Percentiles rank a stretch among this genome's conserved stretches.
Conservation (phyloP, 64 coral and sea anemone genomes). For the Platygyra sinensis region DNA sequence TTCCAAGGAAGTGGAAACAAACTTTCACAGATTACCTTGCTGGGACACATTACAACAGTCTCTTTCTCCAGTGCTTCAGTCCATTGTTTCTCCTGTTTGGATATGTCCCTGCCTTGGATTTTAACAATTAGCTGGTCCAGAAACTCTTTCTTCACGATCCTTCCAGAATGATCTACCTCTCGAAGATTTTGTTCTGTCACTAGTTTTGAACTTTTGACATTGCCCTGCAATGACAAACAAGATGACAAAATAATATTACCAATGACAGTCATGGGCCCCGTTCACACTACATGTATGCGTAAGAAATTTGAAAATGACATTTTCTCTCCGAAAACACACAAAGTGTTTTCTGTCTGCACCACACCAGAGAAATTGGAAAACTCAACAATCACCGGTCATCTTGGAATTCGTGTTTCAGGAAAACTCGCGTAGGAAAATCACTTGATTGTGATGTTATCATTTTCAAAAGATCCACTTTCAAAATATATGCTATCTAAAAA, state of each 20-base stretch:
- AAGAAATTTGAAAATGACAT: too few species aligned
- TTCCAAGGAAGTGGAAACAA: too few species aligned
- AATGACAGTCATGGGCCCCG: neutral
- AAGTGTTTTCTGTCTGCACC: too few species aligned
- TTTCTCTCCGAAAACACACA: too few species aligned
- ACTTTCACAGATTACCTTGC: neutral
- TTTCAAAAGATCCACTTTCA: too few species aligned
- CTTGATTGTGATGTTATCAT: too few species aligned
- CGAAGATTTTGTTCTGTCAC: neutral
- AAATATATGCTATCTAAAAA: too few species aligned
- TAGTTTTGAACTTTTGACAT: constrained; percentile 29
- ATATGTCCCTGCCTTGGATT: neutral
- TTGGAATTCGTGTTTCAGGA: too few species aligned
- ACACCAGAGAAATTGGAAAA: too few species aligned
- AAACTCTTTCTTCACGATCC: neutral
- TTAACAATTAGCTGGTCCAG: constrained; percentile 4
- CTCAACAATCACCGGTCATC: too few species aligned
- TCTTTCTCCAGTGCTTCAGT: neutral
- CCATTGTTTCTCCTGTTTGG: constrained; percentile 6
- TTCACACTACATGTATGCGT: too few species aligned
- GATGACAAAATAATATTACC: neutral
- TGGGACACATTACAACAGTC: neutral
- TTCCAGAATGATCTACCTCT: neutral
- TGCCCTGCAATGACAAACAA: neutral
- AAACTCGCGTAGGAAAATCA: too few species aligned